phyloP scores from a whole-genome alignment of 2,888 invertebrate genomes.

The Druceiella hillmani region DNA sequence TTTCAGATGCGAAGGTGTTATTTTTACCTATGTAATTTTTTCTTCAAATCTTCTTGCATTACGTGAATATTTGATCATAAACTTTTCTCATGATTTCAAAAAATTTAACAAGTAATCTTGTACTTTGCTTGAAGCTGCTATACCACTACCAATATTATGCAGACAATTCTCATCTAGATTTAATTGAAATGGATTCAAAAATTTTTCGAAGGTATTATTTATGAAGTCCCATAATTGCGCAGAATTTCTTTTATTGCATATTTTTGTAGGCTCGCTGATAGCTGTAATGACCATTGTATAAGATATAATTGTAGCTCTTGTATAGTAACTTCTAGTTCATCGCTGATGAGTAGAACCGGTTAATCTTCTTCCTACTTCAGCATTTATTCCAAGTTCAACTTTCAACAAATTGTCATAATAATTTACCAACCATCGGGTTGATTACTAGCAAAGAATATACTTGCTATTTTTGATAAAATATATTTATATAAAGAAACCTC shows the following conservation, averaged over 20 bases:
- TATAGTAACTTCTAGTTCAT: slow-evolving; percentile 23
- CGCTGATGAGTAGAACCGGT: slow-evolving; percentile 25
- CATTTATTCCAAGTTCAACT: slow-evolving; percentile 29
- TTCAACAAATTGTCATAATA: slow-evolving; percentile 22
- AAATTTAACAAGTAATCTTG: slow-evolving; percentile 7
- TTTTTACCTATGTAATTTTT: slow-evolving; percentile 15
- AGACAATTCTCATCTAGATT: slow-evolving; percentile 11
- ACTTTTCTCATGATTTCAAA: slow-evolving; percentile 6
- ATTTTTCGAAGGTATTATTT: slow-evolving; percentile 12
- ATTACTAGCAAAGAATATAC: slow-evolving; percentile 18
- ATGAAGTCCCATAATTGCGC: slow-evolving; percentile 14
- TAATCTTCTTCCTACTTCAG: slow-evolving; percentile 28
- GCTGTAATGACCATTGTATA: slow-evolving; percentile 20
- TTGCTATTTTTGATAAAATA: slow-evolving; percentile 19
- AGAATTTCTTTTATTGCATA: slow-evolving; percentile 11
- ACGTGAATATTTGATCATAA: slow-evolving; percentile 17
- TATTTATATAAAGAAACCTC: slow-evolving; percentile 5
- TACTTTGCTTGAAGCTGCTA: slow-evolving; percentile 12
- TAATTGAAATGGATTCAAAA: slow-evolving; percentile 15
- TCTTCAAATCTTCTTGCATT: slow-evolving; percentile 22
- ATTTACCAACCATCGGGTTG: slow-evolving; percentile 20
- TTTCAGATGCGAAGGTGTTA: too few species aligned
- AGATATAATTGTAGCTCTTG: slow-evolving; percentile 22
- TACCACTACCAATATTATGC: slow-evolving; percentile 17
- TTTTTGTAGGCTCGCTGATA: slow-evolving; percentile 20